Percentiles rank a stretch among this genome's conserved stretches.
Conservation (phyloP, 2,797 vertebrate species). For the Clarias laeviceps region DNA sequence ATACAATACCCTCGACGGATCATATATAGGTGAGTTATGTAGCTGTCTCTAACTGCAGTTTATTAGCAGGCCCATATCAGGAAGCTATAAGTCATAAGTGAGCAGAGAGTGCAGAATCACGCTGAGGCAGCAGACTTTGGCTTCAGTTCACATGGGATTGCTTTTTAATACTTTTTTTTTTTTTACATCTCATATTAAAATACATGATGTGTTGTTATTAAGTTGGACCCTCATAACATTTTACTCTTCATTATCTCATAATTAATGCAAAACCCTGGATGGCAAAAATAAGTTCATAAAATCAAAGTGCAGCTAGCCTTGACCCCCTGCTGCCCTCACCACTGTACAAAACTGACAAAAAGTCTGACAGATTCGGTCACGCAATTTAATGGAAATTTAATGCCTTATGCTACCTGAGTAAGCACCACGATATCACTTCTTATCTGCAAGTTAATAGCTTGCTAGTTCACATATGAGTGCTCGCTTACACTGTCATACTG, state of each 20-base stretch:
- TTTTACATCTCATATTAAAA: slow-evolving; percentile 12
- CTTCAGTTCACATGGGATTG: slow-evolving; percentile 15
- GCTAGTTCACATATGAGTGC: not conserved
- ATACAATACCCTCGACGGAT: slow-evolving; percentile 12
- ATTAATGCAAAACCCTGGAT: not conserved
- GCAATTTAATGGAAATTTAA: slow-evolving; percentile 7
- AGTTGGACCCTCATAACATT: not conserved
- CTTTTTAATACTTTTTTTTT: slow-evolving; percentile 15
- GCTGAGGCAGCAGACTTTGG: slow-evolving; percentile 39
- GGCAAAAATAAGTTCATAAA: not conserved
- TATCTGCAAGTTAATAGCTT: slow-evolving; percentile 37
- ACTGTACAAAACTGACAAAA: not conserved
- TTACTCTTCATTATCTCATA: slow-evolving; percentile 8
- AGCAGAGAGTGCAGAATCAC: slow-evolving; percentile 19
- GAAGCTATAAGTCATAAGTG: slow-evolving; percentile 40
- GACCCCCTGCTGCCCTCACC: not conserved
- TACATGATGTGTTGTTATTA: slow-evolving; percentile 16
- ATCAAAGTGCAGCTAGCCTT: not conserved
- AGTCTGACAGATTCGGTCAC: not conserved
- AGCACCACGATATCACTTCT: slow-evolving; percentile 9
- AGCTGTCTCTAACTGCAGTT: slow-evolving; percentile 16
- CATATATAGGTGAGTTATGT: slow-evolving; percentile 24
- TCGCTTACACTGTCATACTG: not conserved
- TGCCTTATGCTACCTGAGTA: slow-evolving; percentile 25
- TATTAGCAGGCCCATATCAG: slow-evolving; percentile 42